These are phyloP conservation scores for Corythornis leucogaster DNA, from an alignment of 2,797 vertebrate species.

Conservation along the genomic window DNA sequence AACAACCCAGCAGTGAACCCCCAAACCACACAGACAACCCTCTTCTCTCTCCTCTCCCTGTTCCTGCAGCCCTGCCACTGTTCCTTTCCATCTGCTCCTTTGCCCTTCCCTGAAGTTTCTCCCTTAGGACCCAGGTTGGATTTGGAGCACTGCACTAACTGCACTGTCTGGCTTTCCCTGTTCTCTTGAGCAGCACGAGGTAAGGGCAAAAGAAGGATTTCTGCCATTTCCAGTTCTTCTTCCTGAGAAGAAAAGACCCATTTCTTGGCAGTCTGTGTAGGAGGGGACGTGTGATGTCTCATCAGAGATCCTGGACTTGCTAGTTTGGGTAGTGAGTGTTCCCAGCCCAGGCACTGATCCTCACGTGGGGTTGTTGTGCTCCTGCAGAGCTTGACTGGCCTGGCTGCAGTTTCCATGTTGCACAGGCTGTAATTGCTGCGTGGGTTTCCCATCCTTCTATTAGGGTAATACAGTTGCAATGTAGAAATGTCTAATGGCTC, in stretches of 20 bases:
- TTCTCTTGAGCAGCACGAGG: background rate
- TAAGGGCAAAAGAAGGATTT: background rate
- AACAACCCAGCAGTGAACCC: background rate
- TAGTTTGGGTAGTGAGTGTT: background rate
- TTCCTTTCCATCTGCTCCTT: background rate
- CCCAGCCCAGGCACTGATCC: background rate
- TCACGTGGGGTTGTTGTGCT: background rate
- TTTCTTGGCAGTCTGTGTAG: background rate
- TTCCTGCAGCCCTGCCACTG: background rate
- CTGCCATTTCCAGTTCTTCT: background rate
- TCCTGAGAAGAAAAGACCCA: rapidly evolving
- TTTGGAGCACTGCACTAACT: background rate
- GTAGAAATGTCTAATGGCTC: background rate
- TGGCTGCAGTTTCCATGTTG: background rate
- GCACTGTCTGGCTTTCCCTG: background rate
- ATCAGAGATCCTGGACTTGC: rapidly evolving
- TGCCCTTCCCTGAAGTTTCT: background rate
- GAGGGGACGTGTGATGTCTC: background rate
- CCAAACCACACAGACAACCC: rapidly evolving
- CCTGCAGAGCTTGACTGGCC: background rate
- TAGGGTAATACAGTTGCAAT: background rate
- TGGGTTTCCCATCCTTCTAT: rapidly evolving
- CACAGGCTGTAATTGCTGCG: rapidly evolving
- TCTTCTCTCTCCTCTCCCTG: background rate
- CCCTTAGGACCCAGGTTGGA: background rate